phyloP scores from a whole-genome alignment of 2,888 invertebrate genomes.

The Chesias legatella region DNA sequence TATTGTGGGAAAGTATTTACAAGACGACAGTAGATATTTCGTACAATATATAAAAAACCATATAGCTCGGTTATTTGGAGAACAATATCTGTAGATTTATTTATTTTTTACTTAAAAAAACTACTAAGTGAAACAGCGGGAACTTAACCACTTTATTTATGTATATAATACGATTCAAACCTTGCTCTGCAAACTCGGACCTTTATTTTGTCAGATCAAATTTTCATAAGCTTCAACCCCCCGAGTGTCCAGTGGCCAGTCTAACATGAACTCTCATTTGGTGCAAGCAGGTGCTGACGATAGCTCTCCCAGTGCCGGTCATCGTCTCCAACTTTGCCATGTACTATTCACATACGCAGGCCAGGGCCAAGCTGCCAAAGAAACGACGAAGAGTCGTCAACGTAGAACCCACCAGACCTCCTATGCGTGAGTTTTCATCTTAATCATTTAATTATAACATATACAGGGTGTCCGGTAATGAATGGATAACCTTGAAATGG shows the following conservation, averaged over 20 bases:
- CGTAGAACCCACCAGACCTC: constrained; percentile 93
- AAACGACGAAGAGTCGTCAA: constrained; percentile 97
- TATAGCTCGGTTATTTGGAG: no score
- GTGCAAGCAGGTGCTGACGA: constrained; percentile 85
- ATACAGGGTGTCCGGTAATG: no score
- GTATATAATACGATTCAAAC: constrained; percentile 22
- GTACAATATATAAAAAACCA: no score
- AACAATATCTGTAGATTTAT: no score
- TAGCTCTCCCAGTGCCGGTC: constrained; percentile 99
- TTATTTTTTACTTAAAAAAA: no score
- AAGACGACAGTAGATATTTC: no score
- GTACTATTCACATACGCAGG: constrained; percentile 98
- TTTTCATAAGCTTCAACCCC: constrained; percentile 25
- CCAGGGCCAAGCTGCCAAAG: constrained; percentile 98
- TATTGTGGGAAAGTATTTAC: no score
- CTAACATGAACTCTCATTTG: constrained; percentile 13
- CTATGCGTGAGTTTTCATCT: constrained; percentile 66
- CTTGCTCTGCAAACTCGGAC: constrained; percentile 23
- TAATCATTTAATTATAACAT: no score
- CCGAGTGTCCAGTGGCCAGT: constrained; percentile 17
- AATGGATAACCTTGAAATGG: no score
- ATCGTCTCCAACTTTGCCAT: constrained; percentile 99
- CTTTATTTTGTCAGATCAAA: constrained; percentile 27
- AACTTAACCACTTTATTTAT: constrained; percentile 21
- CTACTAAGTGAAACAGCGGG: constrained; percentile 6